Evolutionary conservation across 1,140 invertebrate genomes (phyloP).

Genomic region (Frieseomelitta varia): DNA sequence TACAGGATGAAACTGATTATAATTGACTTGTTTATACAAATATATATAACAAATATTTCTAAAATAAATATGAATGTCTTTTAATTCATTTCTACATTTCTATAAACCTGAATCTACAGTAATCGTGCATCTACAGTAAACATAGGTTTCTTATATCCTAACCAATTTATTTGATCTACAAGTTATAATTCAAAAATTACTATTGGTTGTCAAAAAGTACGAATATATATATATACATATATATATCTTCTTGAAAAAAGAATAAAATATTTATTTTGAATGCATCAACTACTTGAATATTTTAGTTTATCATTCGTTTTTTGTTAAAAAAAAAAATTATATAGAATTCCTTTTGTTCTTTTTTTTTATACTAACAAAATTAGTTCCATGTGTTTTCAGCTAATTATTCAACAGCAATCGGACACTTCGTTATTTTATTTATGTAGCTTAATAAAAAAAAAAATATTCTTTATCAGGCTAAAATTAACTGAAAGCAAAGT

Average conservation of each 20-base stretch:
- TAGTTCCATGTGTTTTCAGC: background rate
- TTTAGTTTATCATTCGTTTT: background rate
- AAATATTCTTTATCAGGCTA: background rate
- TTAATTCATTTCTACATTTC: background rate
- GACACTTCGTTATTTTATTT: background rate
- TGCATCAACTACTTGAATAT: background rate
- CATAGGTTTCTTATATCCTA: background rate
- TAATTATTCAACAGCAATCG: background rate
- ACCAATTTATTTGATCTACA: constrained; percentile 20
- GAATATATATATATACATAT: constrained; percentile 35
- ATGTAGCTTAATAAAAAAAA: constrained; percentile 2
- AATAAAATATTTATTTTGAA: background rate
- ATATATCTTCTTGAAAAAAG: background rate
- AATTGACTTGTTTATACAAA: constrained; percentile 31
- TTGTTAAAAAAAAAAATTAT: background rate
- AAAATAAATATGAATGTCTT: constrained; percentile 23
- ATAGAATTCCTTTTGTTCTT: background rate
- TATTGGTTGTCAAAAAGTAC: constrained; percentile 25
- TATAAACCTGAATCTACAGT: background rate
- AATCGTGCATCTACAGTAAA: background rate
- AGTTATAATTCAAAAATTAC: constrained; percentile 8
- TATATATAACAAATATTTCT: background rate
- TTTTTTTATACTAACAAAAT: constrained; percentile 2
- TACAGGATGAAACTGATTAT: constrained; percentile 7
- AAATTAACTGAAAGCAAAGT: background rate